Conservation (phyloP, 2,797 vertebrate genomes). For the Natrix natrix region DNA sequence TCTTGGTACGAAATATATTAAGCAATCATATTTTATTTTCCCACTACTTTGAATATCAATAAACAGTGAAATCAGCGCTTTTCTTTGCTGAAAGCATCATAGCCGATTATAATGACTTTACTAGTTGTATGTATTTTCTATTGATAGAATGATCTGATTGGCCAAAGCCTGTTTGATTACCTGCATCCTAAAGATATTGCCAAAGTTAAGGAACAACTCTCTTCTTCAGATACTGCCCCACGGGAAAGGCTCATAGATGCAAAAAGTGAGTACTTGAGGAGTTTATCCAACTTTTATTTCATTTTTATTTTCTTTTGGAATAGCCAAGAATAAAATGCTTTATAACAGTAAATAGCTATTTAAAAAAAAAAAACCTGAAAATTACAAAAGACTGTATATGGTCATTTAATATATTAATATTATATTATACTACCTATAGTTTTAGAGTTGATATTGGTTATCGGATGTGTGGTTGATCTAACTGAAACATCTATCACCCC, state of each 20-base stretch:
- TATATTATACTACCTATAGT: not conserved
- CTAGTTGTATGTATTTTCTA: constrained; percentile 38
- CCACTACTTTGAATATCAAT: not conserved
- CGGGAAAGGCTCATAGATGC: constrained; percentile 96
- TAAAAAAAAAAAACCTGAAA: not conserved
- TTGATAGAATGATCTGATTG: constrained; percentile 93
- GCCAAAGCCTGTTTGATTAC: constrained; percentile 98
- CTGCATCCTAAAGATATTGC: constrained; percentile 99
- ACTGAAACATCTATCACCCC: not conserved
- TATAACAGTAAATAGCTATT: not conserved
- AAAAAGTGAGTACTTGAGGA: constrained; percentile 83
- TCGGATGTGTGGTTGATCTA: not conserved
- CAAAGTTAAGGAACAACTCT: constrained; percentile 99
- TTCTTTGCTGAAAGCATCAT: not conserved
- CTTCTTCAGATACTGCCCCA: constrained; percentile 93
- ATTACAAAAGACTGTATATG: not conserved
- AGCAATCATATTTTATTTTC: not conserved
- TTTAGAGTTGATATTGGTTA: not conserved
- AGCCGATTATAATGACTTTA: constrained; percentile 13
- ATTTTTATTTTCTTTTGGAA: not conserved
- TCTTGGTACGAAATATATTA: not conserved
- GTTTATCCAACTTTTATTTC: not conserved
- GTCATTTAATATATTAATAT: not conserved
- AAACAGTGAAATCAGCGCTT: not conserved
- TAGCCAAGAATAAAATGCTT: not conserved